Conservation (phyloP, 2,797 vertebrate genomes). For the Microctenopoma stevenorrisi region DNA sequence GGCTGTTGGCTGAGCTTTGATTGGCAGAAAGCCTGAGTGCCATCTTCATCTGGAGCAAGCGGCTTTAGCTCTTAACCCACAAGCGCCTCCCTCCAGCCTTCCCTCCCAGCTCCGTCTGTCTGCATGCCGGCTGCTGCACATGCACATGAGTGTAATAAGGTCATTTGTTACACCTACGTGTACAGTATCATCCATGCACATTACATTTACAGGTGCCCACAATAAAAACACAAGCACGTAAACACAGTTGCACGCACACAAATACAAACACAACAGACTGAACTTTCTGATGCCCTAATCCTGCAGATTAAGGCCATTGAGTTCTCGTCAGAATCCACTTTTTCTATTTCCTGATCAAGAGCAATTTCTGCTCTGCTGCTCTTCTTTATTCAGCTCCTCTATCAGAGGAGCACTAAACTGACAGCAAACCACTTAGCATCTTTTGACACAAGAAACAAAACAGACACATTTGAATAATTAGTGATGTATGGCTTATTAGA, state of each 20-base stretch:
- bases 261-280: constrained; percentile 25
- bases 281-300: constrained; percentile 75
- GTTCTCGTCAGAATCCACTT: constrained; percentile 65
- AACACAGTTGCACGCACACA: neutral
- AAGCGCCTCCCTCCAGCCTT: constrained; percentile 50
- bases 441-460: neutral
- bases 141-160: constrained; percentile 39
- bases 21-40: constrained; percentile 79
- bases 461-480: neutral
- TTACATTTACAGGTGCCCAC: neutral
- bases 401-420: constrained; percentile 8
- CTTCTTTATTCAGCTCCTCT: constrained; percentile 18
- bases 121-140: constrained; percentile 37
- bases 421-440: constrained; percentile 17
- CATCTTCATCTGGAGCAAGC: constrained; percentile 83
- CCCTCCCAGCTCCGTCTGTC: constrained; percentile 2
- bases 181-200: constrained; percentile 15
- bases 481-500: neutral
- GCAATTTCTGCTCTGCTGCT: constrained; percentile 22
- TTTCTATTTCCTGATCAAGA: constrained; percentile 63
- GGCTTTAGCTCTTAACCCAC: constrained; percentile 83
- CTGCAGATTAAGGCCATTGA: constrained; percentile 82
- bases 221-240: constrained; percentile 7
- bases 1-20: constrained; percentile 69
- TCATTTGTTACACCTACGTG: constrained; percentile 41